phyloP scores from a whole-genome alignment of 2,888 invertebrate genomes.

The Coelopa pilipes region DNA sequence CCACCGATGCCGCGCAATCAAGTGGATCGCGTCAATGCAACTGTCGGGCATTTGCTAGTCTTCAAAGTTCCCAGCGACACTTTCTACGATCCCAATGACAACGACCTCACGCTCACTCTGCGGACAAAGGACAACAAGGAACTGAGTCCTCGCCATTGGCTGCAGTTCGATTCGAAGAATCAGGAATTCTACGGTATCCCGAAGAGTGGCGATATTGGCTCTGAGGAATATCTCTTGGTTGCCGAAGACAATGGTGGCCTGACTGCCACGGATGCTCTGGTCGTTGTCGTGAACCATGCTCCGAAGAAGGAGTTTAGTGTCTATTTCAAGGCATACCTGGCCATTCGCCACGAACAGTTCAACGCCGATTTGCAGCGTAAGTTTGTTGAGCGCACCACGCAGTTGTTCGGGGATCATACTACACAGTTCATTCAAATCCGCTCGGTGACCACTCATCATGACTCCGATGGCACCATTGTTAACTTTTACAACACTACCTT shows the following conservation, averaged over 20 bases:
- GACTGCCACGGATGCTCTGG: slow-evolving; percentile 81
- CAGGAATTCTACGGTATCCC: slow-evolving; percentile 92
- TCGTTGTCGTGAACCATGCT: slow-evolving; percentile 78
- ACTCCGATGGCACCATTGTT: slow-evolving; percentile 74
- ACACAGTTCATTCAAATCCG: slow-evolving; percentile 80
- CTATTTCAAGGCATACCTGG: slow-evolving; percentile 84
- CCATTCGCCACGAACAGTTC: slow-evolving; percentile 76
- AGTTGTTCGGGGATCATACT: slow-evolving; percentile 80
- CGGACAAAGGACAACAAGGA: slow-evolving; percentile 78
- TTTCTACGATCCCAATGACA: slow-evolving; percentile 90
- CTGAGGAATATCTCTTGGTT: slow-evolving; percentile 81
- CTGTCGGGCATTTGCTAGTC: slow-evolving; percentile 82
- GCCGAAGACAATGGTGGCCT: slow-evolving; percentile 80
- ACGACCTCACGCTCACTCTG: slow-evolving; percentile 78
- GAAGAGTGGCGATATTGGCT: slow-evolving; percentile 76
- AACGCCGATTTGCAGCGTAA: slow-evolving; percentile 82
- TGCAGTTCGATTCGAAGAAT: slow-evolving; percentile 89
- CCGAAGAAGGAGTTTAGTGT: slow-evolving; percentile 76
- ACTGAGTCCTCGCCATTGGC: slow-evolving; percentile 79
- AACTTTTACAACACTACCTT: slow-evolving; percentile 84
- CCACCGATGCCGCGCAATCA: slow-evolving; percentile 85
- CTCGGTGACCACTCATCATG: slow-evolving; percentile 69
- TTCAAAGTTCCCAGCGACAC: slow-evolving; percentile 88
- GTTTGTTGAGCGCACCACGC: slow-evolving; percentile 82
- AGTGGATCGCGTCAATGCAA: slow-evolving; percentile 85